Evolutionary conservation across 2,113 vertebrate genomes (phyloP), one percentile per base, ranked within the genome.

Genomic region (Actinemys pallida): DNA sequence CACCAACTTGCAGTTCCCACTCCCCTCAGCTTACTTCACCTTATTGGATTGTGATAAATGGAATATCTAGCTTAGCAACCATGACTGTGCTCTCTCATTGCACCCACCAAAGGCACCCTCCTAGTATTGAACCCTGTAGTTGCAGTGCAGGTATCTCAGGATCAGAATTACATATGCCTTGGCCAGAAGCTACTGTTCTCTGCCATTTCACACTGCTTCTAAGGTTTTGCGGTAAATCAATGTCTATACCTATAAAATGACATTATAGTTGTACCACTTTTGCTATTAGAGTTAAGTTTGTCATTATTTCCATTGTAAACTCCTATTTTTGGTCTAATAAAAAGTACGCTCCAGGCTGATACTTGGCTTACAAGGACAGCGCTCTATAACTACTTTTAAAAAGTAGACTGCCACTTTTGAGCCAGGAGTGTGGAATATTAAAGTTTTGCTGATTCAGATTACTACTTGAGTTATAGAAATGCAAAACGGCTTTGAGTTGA

Each of bases 101-200:
- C 83, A 42, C 90, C 24, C 75, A n/a, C 86, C 93, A 87, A 57
- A 81, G 86, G 31, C 10, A 13, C 42, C 83, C 80, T 90, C 54
- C 47, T 91, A 84, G 47, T 91, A 52, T 22, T 31, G 72, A 94
- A 83, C 83, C 47, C 56, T 88, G n/a, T 49, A 88, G 47, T 19
- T 92, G 62, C 78, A 92, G 24, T 3, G 5, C 90, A 95, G 90
- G 90, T 96, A 86, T 89, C 82, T 72, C 92, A 91, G 89, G 86
- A 97, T 88, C 50, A 49, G 47, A 42, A 95, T 96, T 96, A 20
- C 95, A 47, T 92, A 52, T 22, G 96, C 95, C 96, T 97, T 97
- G 95, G 95, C 93, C 80, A 12, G 90, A 76, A 78, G 4, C 84
- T 92, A 91, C 88, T 95, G 91, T 19, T 85, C 10, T 85, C 49